A percentile compares a stretch with the other conserved stretches of the same genome.
Evolutionary conservation across 2,113 vertebrate species (phyloP).

Genomic region (Pelvicachromis taeniatus): DNA sequence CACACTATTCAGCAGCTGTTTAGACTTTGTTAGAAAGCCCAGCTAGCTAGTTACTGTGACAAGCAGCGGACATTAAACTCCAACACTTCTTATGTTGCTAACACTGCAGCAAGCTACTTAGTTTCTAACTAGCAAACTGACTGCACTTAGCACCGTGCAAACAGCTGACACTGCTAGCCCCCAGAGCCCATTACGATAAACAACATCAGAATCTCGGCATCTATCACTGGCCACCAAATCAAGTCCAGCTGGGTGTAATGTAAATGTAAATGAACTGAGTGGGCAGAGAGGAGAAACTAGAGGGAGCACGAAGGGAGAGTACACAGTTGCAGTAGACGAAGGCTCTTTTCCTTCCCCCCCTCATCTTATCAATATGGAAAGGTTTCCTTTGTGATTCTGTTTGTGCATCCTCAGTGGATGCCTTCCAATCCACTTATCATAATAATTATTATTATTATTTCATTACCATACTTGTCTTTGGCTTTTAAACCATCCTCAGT

Average conservation of each 20-base stretch:
- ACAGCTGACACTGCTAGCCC: constrained; percentile 47
- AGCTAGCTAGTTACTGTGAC: background rate
- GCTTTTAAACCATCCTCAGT: background rate
- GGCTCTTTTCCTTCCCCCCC: background rate
- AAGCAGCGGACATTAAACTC: background rate
- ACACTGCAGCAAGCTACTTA: background rate
- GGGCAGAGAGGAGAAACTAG: constrained; percentile 29
- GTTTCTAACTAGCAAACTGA: constrained; percentile 18
- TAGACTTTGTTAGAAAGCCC: background rate
- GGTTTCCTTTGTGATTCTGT: background rate
- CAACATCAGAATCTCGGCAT: constrained; percentile 48
- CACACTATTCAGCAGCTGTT: background rate
- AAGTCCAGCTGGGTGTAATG: constrained; percentile 65
- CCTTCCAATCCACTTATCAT: background rate
- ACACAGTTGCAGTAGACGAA: constrained; percentile 11
- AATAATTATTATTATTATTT: background rate
- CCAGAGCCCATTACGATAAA: constrained; percentile 52
- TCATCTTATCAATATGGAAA: background rate
- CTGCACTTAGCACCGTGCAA: constrained; percentile 11
- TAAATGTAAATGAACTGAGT: constrained; percentile 71
- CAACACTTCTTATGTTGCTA: background rate
- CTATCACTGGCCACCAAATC: constrained; percentile 60
- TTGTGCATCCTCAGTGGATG: background rate
- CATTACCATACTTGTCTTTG: accelerated
- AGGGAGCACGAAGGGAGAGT: background rate